Conservation (phyloP, 2,113 vertebrate species). For the Myocastor coypus region DNA sequence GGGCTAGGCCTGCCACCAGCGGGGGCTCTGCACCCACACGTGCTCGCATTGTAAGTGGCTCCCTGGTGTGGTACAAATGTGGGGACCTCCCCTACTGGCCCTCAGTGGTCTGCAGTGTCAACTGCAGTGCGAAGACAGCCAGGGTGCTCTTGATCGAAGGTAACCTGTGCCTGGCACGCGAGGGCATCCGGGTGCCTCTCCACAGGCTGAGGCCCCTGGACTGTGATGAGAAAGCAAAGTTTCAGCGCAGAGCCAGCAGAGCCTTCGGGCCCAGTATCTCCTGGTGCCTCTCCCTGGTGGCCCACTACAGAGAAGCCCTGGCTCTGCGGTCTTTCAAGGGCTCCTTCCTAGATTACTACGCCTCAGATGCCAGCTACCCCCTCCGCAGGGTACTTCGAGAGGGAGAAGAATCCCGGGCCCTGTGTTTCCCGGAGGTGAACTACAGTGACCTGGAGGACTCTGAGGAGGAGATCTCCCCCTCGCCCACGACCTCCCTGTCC, state of each 20-base stretch:
- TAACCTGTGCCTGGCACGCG: not conserved
- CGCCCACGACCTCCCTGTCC: not conserved
- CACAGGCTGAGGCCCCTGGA: too few relatives aligned
- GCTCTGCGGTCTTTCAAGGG: too few relatives aligned
- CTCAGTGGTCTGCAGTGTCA: not conserved
- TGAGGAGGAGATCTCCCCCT: not conserved
- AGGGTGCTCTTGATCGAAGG: not conserved
- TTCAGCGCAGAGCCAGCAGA: too few relatives aligned
- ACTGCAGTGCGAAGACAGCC: not conserved
- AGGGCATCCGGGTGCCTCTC: not conserved
- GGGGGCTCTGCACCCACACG: too few relatives aligned
- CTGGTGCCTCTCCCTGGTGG: too few relatives aligned
- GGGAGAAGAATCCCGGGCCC: not conserved
- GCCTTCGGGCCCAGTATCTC: too few relatives aligned
- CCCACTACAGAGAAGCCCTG: too few relatives aligned
- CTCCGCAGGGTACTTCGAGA: not conserved
- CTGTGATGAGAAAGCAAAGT: too few relatives aligned
- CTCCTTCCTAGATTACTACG: too few relatives aligned
- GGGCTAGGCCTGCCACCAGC: not conserved
- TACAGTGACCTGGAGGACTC: not conserved
- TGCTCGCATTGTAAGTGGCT: not conserved
- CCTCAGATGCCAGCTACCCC: too few relatives aligned
- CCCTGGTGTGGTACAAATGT: not conserved
- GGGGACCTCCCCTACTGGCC: not conserved
- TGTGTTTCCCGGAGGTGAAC: not conserved